Base-by-base conservation (phyloP, 2,888 invertebrate genomes). In the Caenorhabditis angaria region DNA sequence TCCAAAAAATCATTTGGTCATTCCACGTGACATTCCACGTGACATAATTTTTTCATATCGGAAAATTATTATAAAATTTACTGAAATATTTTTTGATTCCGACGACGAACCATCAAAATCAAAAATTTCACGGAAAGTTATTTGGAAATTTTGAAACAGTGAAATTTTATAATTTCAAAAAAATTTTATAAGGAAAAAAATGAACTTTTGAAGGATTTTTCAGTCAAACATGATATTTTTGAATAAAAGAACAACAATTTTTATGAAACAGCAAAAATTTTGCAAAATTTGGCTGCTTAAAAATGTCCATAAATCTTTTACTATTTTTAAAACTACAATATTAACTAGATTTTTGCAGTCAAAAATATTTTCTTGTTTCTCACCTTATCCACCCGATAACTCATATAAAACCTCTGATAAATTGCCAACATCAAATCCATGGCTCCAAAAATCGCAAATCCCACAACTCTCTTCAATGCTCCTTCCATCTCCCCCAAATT, bases 351-450 rank as follows among this genome's bases (percentile, higher is more conserved):
- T n/a, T 48, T 48, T 4, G 4, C 6, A 35, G 14, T 10, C 6
- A 10, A 10, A 35, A 48, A 14, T 20, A 10, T 20, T 20, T n/a
- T 5, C 48, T 8, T 48, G 5, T 12, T 41, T 47, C 35, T 18
- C 10, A 72, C 76, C 69, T 77, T 76, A 58, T 78, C 78, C 35
- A 67, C 71, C 41, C 41, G 41, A 53, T 72, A 28, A 59, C 92
- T 91, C 22, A 91, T 90, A 70, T 92, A 90, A 88, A 95, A 94
- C 20, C 94, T 91, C 88, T 93, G 93, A 89, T 95, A 96, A 35
- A 97, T 91, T 0, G 97, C 95, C 14, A 94, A 92, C 25, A 94
- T 94, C 58, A 95, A 90, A 89, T 99, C 97, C 50, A 93, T 92
- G 0, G 90, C 91, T 4, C 93, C 93, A 77, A 97, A 91, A 8